A percentile compares a stretch with the other conserved stretches of the same genome.
These are phyloP conservation scores for Linyphia triangularis DNA, from an alignment of 2,888 invertebrate species.

Conservation along the genomic window DNA sequence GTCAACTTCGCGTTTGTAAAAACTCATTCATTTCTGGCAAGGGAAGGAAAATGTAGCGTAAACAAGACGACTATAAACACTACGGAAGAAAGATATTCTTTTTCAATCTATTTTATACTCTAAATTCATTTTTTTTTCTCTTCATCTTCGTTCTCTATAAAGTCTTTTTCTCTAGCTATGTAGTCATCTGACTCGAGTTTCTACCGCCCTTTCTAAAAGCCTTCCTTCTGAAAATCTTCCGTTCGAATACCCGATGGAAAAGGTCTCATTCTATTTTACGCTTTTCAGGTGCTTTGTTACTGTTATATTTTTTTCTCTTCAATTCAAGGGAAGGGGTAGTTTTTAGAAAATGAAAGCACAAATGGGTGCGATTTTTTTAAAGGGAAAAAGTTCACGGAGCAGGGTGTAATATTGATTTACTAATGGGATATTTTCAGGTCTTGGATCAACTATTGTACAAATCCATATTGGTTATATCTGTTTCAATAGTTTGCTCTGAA, in stretches of 20 bases:
- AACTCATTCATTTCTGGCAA: constrained; percentile 54
- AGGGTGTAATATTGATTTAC: neutral
- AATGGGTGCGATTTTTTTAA: neutral
- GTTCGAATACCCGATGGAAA: neutral
- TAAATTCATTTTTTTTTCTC: constrained; percentile 43
- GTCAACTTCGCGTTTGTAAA: neutral
- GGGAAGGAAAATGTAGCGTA: constrained; percentile 42
- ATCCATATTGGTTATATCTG: too few species aligned
- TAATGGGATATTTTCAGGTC: neutral
- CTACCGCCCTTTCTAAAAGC: neutral
- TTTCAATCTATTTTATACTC: constrained; percentile 49
- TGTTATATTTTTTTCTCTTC: neutral
- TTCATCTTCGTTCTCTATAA: neutral
- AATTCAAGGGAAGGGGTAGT: neutral
- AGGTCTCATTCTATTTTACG: constrained; percentile 10
- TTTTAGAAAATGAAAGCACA: neutral
- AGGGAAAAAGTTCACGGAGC: neutral
- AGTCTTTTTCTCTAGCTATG: neutral
- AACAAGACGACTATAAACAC: constrained; percentile 67
- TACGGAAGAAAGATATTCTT: constrained; percentile 6
- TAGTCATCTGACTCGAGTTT: neutral
- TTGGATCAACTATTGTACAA: too few species aligned
- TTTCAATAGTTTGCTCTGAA: too few species aligned
- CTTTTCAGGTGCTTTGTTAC: constrained; percentile 36
- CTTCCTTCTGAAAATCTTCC: neutral